Evolutionary conservation across 1,140 invertebrate species (phyloP), one percentile per base, ranked within the genome.

Genomic region (Hyles euphorbiae): DNA sequence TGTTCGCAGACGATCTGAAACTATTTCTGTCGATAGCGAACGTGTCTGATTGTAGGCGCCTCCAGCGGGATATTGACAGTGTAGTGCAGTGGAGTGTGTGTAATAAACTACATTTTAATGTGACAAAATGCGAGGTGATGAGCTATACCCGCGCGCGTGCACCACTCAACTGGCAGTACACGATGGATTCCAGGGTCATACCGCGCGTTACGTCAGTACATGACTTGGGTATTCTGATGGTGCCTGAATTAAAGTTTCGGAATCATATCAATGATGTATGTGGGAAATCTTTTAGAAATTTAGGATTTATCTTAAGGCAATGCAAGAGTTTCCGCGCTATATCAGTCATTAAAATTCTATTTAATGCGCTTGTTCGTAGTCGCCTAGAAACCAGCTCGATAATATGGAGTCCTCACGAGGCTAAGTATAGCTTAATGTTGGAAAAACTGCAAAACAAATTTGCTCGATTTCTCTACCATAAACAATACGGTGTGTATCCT

Each of bases 1-100:
- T 72, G 34, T 73, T 70, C 47, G 65, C 70, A 1, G 67, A 71
- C 49, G 67, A 76, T 40, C 56, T 68, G 5, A 68, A 73, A 50
- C 56, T 71, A 46, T 32, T 57, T 3, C 10, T 22, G n/a, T 45
- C 53, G 11, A 50, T 71, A 11, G 47, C 46, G 32, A 36, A 66
- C 3, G 5, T 22, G 3, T 5, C 7, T 8, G 66, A 72, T 43
- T 63, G 54, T 58, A 45, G 49, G 12, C 12, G 11, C 2, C 45
- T 69, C 0, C 64, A 70, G 34, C 3, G 48, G 1, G 61, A 67
- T 51, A 71, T 73, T 7, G 49, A 73, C 53, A 61, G 56, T 3
- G 58, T 74, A 2, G 53, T 60, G 9, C 8, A 61, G n/a, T 74
- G 68, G 65, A 67, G 65, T 43, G 44, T 46, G 0, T 5, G 56